Percentiles rank a stretch among this genome's conserved stretches.
Evolutionary conservation across 1,140 invertebrate species (phyloP).

Genomic region (Atopsyche davidsoni): DNA sequence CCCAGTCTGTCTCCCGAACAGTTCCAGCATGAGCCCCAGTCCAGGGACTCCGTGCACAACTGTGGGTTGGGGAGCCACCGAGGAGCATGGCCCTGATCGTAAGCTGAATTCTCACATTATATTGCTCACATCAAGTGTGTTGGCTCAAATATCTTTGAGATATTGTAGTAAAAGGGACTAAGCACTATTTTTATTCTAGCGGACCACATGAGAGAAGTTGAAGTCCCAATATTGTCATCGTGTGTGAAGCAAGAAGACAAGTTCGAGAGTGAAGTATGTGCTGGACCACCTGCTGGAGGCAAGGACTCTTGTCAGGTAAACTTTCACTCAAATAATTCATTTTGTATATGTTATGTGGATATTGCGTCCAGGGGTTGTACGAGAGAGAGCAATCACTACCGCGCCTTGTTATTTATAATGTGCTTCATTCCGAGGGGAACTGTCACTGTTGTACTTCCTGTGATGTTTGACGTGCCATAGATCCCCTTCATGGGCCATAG

Average conservation of each 20-base stretch:
- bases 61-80: conserved; percentile 71
- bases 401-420: too few species aligned
- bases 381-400: too few species aligned
- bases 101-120: conserved; percentile 33
- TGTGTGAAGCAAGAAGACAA: conserved; percentile 57
- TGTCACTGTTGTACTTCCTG: too few species aligned
- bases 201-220: conserved; percentile 64
- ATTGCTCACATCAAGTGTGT: conserved; percentile 1
- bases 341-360: too few species aligned
- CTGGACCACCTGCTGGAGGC: conserved; percentile 65
- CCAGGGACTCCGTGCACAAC: conserved; percentile 60
- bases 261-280: conserved; percentile 64
- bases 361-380: too few species aligned
- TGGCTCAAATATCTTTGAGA: not conserved
- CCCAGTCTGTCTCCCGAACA: conserved; percentile 62
- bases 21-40: conserved; percentile 51
- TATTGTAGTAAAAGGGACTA: not conserved
- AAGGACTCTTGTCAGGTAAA: conserved; percentile 68
- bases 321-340: too few species aligned
- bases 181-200: conserved; percentile 38
- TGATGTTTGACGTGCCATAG: too few species aligned
- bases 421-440: too few species aligned
- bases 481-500: too few species aligned
- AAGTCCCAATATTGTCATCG: conserved; percentile 54
- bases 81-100: conserved; percentile 69